phyloP scores from a whole-genome alignment of 2,113 vertebrate genomes.

The Grammomys surdaster region DNA sequence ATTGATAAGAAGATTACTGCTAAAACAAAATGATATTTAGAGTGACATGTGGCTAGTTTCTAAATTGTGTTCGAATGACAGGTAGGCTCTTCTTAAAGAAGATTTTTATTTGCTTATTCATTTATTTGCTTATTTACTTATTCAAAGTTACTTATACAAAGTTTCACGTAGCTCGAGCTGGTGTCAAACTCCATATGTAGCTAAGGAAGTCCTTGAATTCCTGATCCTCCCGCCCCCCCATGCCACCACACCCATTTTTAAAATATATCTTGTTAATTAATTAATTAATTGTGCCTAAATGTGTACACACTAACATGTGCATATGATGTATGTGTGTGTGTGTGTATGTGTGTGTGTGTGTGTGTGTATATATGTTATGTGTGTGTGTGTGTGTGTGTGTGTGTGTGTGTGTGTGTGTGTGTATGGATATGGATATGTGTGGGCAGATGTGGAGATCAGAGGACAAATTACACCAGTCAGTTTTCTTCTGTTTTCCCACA shows the following conservation, averaged over 20 bases:
- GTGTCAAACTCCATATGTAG: not conserved
- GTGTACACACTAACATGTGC: too few species aligned
- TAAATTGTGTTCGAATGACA: constrained; percentile 22
- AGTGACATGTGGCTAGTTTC: not conserved
- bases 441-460: not conserved
- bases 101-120: not conserved
- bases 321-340: too few species aligned
- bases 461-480: not conserved
- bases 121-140: not conserved
- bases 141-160: not conserved
- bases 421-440: too few species aligned
- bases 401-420: not conserved
- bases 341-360: not conserved
- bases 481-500: not conserved
- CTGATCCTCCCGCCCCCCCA: not conserved
- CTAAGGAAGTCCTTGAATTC: not conserved
- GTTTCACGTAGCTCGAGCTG: not conserved
- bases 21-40: constrained; percentile 60
- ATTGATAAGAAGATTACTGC: constrained; percentile 56
- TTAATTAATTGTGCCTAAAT: not conserved
- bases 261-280: not conserved
- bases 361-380: not conserved
- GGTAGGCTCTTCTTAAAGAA: not conserved
- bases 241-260: not conserved
- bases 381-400: not conserved